phyloP scores from a whole-genome alignment of 1,140 invertebrate genomes.

The Radopholus similis region DNA sequence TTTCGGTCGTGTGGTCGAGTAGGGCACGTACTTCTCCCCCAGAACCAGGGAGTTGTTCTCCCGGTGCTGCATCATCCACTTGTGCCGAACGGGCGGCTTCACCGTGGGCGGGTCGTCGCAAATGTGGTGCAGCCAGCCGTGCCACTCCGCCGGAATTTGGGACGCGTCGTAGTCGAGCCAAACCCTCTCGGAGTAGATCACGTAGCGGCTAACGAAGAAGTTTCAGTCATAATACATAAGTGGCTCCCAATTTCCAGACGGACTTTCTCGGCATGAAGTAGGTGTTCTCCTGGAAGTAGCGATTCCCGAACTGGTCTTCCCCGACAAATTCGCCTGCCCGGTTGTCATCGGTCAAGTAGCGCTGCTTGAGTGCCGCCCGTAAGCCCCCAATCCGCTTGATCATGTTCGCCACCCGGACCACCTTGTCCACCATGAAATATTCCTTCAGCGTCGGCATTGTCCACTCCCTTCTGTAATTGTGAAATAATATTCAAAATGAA shows the following conservation, averaged over 20 bases:
- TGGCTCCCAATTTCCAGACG: too few relatives aligned
- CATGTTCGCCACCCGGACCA: conserved; percentile 21
- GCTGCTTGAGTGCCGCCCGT: conserved; percentile 38
- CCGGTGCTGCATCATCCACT: conserved; percentile 48
- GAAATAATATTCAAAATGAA: neutral
- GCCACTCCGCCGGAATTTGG: conserved; percentile 87
- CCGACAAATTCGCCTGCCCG: conserved; percentile 67
- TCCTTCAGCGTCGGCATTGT: conserved; percentile 33
- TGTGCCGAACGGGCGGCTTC: conserved; percentile 36
- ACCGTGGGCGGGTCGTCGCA: conserved; percentile 48
- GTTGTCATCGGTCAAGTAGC: conserved; percentile 42
- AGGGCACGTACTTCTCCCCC: conserved; percentile 55
- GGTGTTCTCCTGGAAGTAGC: conserved; percentile 70
- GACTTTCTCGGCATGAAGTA: conserved; percentile 68
- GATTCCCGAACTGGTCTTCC: conserved; percentile 90
- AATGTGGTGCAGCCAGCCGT: conserved; percentile 61
- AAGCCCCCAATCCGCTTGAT: conserved; percentile 40
- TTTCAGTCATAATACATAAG: too few relatives aligned
- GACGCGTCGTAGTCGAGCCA: conserved; percentile 86
- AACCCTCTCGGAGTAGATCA: conserved; percentile 75
- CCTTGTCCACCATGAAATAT: conserved; percentile 42
- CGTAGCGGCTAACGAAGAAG: too few relatives aligned
- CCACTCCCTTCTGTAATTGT: neutral
- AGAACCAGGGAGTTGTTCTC: conserved; percentile 46
- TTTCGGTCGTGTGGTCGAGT: conserved; percentile 58